These are phyloP conservation scores for Malaclemys terrapin DNA, from an alignment of 2,113 vertebrate genomes.

Conservation along the genomic window DNA sequence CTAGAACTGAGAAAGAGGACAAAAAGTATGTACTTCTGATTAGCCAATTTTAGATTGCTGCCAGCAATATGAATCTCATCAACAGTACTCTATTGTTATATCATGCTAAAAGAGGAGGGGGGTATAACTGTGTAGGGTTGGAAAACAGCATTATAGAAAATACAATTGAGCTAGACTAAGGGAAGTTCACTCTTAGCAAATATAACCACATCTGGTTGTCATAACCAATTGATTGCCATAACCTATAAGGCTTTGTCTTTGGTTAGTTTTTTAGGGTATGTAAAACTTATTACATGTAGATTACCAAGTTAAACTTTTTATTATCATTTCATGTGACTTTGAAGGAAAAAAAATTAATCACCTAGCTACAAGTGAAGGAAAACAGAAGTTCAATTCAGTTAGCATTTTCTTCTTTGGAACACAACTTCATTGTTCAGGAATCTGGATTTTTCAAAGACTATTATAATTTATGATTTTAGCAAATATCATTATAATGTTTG, in stretches of 20 bases:
- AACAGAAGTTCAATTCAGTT: neutral
- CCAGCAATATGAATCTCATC: constrained; percentile 27
- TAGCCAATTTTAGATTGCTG: constrained; percentile 59
- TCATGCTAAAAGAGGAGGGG: neutral
- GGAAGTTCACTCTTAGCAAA: constrained; percentile 3
- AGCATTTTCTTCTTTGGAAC: neutral
- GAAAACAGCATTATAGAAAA: constrained; percentile 16
- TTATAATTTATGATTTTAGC: constrained; percentile 50
- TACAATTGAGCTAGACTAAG: neutral
- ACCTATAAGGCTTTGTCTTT: neutral
- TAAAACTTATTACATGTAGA: neutral
- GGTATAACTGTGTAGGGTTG: neutral
- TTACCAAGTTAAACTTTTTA: neutral
- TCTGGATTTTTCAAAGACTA: neutral
- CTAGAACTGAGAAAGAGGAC: constrained; percentile 56
- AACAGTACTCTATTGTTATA: neutral
- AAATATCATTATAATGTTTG: constrained; percentile 47
- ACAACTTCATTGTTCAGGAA: neutral
- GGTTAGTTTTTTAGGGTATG: neutral
- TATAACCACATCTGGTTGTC: neutral
- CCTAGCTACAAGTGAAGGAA: neutral
- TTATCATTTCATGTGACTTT: neutral
- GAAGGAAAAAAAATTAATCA: neutral
- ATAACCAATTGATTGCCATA: neutral
- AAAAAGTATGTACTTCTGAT: constrained; percentile 22